Conservation (phyloP, 2,113 vertebrate genomes). For the Aphyosemion australe region DNA sequence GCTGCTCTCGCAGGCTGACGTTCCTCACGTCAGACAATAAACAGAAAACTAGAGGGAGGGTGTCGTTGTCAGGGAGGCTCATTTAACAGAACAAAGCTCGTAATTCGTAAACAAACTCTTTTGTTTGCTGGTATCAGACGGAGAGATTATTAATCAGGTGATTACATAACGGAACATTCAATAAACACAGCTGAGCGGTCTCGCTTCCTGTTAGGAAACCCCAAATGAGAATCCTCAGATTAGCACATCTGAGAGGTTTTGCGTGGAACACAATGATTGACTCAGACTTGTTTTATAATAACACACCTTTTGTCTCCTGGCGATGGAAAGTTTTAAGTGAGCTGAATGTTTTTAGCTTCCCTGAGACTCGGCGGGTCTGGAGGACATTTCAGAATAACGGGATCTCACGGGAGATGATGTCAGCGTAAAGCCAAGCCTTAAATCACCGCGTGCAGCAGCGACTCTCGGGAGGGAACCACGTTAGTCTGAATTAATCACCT, state of each 20-base stretch:
- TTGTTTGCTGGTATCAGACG: constrained; percentile 34
- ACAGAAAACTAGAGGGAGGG: constrained; percentile 34
- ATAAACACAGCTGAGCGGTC: constrained; percentile 16
- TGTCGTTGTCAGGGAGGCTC: constrained; percentile 21
- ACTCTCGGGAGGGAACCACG: constrained; percentile 19
- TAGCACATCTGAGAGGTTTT: not conserved
- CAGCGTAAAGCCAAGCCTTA: constrained; percentile 9
- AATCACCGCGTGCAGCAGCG: not conserved
- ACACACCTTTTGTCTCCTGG: not conserved
- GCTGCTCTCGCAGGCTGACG: constrained; percentile 8
- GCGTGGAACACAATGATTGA: not conserved
- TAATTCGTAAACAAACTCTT: constrained; percentile 27
- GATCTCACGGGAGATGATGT: not conserved
- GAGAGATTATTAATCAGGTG: constrained; percentile 23
- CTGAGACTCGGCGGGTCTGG: too few relatives aligned
- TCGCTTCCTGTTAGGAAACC: constrained; percentile 29
- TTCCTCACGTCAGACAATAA: constrained; percentile 39
- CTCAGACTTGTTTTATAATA: not conserved
- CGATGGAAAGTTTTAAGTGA: not conserved
- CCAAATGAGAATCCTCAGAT: constrained; percentile 3
- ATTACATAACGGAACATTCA: constrained; percentile 33
- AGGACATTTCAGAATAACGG: not conserved
- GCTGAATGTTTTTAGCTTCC: not conserved
- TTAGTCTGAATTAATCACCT: constrained; percentile 44
- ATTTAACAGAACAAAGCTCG: constrained; percentile 37